These are phyloP conservation scores for Oreochromis niloticus DNA, from an alignment of 2,113 vertebrate species.

Conservation along the genomic window DNA sequence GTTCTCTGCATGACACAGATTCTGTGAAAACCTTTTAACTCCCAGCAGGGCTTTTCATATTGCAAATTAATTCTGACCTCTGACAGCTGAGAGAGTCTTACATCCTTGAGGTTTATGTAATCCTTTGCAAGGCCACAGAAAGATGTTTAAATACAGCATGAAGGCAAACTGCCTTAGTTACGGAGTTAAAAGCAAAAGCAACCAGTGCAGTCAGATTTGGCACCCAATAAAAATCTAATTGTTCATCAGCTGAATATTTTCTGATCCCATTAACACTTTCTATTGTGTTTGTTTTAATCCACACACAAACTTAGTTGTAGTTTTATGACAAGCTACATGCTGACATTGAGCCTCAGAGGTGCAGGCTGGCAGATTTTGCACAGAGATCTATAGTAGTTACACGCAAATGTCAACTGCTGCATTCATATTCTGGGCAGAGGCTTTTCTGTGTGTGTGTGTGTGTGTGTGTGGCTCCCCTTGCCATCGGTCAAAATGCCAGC, in stretches of 20 bases:
- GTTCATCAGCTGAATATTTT: background rate
- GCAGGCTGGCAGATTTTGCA: background rate
- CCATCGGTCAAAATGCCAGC: background rate
- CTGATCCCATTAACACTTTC: background rate
- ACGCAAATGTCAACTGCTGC: constrained; percentile 8
- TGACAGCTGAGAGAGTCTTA: background rate
- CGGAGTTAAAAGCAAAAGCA: background rate
- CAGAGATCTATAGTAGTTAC: background rate
- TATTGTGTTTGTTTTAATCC: background rate
- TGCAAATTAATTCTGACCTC: background rate
- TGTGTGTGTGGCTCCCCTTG: background rate
- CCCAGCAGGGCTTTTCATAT: background rate
- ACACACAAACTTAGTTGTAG: background rate
- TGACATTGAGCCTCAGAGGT: background rate
- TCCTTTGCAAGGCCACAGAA: background rate
- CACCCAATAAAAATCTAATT: background rate
- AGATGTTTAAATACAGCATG: background rate
- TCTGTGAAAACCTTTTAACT: background rate
- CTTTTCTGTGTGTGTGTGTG: background rate
- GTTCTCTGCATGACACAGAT: background rate
- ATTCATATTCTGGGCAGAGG: background rate
- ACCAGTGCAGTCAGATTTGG: background rate
- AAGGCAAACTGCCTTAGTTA: background rate
- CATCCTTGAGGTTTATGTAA: background rate
- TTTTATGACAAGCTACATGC: background rate